Percentiles rank a stretch among this genome's conserved stretches.
These are phyloP conservation scores for Antennarius maculatus DNA, from an alignment of 2,797 vertebrate genomes.

Conservation along the genomic window DNA sequence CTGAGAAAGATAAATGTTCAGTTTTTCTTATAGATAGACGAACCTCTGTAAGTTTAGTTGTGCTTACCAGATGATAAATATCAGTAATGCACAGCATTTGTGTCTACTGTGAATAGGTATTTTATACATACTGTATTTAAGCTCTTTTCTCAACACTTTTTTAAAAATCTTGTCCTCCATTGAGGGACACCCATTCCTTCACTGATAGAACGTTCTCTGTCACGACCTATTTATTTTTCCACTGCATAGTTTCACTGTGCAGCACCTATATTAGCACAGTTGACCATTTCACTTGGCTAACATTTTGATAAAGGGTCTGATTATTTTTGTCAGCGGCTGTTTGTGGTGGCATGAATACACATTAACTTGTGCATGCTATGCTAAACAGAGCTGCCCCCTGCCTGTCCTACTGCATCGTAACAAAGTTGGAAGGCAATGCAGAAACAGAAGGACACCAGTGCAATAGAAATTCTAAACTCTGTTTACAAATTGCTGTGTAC, in stretches of 20 bases:
- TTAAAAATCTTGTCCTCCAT: slow-evolving; percentile 58
- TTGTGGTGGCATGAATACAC: slow-evolving; percentile 20
- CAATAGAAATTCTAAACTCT: slow-evolving; percentile 51
- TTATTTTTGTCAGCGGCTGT: slow-evolving; percentile 25
- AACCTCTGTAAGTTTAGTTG: slow-evolving; percentile 74
- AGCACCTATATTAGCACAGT: slow-evolving; percentile 34
- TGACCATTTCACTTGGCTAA: slow-evolving; percentile 28
- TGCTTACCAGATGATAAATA: slow-evolving; percentile 77
- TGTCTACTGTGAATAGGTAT: slow-evolving; percentile 85
- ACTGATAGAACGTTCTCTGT: slow-evolving; percentile 51
- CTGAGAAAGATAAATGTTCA: slow-evolving; percentile 76
- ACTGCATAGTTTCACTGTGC: slow-evolving; percentile 40
- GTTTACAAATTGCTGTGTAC: slow-evolving; percentile 63
- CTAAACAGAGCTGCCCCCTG: slow-evolving; percentile 6
- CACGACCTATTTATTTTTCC: slow-evolving; percentile 48
- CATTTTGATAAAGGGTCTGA: slow-evolving; percentile 21
- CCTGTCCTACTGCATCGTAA: slow-evolving; percentile 16
- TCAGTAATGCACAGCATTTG: slow-evolving; percentile 84
- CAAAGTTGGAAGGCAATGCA: slow-evolving; percentile 37
- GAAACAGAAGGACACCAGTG: slow-evolving; percentile 55
- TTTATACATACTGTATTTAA: slow-evolving; percentile 81
- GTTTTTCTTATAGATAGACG: slow-evolving; percentile 75
- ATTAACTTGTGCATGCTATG: slow-evolving; percentile 24
- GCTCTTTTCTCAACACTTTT: slow-evolving; percentile 67
- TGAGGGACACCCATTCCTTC: slow-evolving; percentile 69